phyloP scores from a whole-genome alignment of 2,888 invertebrate species.

The Leucophora obtusa region DNA sequence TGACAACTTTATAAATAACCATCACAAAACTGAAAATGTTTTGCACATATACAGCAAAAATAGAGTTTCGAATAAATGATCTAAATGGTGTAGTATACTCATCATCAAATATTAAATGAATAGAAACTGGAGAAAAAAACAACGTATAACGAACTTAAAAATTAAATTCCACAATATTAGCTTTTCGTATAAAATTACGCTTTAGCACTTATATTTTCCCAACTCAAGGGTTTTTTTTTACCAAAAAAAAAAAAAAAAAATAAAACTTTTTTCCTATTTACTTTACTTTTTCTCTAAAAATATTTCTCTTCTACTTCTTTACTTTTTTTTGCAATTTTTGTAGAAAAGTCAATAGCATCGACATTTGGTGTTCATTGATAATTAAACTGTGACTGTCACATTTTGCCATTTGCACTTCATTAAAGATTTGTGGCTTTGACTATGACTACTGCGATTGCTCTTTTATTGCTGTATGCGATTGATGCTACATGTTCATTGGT shows the following conservation, averaged over 20 bases:
- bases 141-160: constrained; percentile 28
- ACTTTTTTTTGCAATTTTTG: constrained; percentile 11
- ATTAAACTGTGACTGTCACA: constrained; percentile 65
- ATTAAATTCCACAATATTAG: constrained; percentile 51
- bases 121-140: constrained; percentile 12
- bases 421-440: constrained; percentile 63
- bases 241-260: constrained; percentile 31
- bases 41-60: no score
- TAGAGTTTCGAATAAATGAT: no score
- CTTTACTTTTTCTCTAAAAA: constrained; percentile 36
- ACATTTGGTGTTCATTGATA: constrained; percentile 64
- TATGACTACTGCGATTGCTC: constrained; percentile 15
- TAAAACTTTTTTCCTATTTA: constrained; percentile 48
- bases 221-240: constrained; percentile 39
- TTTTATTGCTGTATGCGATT: constrained; percentile 3
- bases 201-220: constrained; percentile 42
- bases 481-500: neutral
- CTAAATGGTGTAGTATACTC: constrained; percentile 13
- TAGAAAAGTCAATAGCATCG: constrained; percentile 62
- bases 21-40: no score
- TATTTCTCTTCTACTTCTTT: constrained; percentile 15
- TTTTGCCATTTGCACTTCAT: constrained; percentile 65
- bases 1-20: no score
- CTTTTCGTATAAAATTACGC: constrained; percentile 50
- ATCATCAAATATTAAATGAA: constrained; percentile 24